Evolutionary conservation across 1,140 invertebrate species (phyloP).

Genomic region (Geopemphigus sp.): DNA sequence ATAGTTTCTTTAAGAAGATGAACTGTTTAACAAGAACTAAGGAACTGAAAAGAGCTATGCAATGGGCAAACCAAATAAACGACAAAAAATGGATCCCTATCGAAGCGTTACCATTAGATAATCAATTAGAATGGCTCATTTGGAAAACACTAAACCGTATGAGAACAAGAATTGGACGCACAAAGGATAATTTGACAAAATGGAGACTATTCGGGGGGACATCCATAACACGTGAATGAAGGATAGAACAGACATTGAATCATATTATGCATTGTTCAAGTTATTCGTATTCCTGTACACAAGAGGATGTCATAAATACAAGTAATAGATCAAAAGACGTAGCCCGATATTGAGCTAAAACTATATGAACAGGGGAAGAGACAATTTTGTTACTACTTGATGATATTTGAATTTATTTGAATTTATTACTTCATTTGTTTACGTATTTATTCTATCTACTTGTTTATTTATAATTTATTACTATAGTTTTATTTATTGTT

Average conservation of each 20-base stretch:
- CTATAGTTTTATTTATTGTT: neutral
- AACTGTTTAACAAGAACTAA: no score
- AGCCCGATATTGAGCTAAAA: neutral
- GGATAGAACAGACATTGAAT: constrained; percentile 4
- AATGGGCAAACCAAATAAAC: no score
- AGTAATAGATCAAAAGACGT: neutral
- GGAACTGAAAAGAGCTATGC: no score
- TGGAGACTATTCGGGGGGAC: neutral
- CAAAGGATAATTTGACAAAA: neutral
- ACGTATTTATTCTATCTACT: neutral
- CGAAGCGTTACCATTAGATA: no score
- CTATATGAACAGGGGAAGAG: neutral
- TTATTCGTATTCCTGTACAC: neutral
- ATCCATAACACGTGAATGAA: neutral
- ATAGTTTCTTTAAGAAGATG: no score
- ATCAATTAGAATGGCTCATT: neutral
- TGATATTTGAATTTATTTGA: neutral
- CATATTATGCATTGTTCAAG: constrained; percentile 8
- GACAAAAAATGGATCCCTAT: no score
- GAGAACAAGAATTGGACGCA: no score
- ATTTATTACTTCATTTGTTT: neutral
- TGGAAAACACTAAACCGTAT: constrained; percentile 12
- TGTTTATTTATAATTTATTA: neutral
- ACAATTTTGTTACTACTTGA: neutral
- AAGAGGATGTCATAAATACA: neutral